Percentiles rank a stretch among this genome's conserved stretches.
Conservation (phyloP, 2,797 vertebrate species). For the Falco berigora region DNA sequence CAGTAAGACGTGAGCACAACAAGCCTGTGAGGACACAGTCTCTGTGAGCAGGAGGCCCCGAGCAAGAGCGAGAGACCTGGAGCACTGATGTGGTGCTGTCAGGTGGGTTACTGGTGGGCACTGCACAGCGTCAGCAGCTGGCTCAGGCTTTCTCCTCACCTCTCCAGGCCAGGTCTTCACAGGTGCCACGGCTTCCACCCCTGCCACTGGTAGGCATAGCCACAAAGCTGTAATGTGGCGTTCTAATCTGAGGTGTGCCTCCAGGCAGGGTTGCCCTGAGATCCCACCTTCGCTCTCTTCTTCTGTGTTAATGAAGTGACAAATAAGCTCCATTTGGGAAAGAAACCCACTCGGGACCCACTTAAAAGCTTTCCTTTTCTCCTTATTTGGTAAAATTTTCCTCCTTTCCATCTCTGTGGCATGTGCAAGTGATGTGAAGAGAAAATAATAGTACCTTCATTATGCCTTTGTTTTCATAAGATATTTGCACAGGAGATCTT, state of each 20-base stretch:
- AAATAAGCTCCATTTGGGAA: background rate
- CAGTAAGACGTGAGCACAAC: background rate
- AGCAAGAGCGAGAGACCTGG: background rate
- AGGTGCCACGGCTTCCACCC: background rate
- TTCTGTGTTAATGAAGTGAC: background rate
- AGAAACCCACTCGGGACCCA: background rate
- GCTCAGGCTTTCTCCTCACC: background rate
- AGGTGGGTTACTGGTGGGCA: background rate
- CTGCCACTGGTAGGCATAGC: background rate
- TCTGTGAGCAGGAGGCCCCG: background rate
- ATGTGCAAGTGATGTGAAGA: background rate
- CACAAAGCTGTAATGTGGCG: background rate
- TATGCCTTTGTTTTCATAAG: background rate
- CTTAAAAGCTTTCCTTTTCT: slow-evolving; percentile 3
- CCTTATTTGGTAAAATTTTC: background rate
- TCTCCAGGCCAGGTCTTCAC: background rate
- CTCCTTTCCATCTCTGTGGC: background rate
- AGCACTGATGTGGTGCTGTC: accelerated
- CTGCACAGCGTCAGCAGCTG: accelerated
- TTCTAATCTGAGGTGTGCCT: background rate
- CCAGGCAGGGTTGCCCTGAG: background rate
- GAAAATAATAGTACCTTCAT: background rate
- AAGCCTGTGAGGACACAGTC: accelerated
- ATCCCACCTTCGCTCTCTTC: background rate
- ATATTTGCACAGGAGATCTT: background rate